Conservation (phyloP, 37 sponge, comb jelly and placozoan species). For the Diacarnus erythraeanus region DNA sequence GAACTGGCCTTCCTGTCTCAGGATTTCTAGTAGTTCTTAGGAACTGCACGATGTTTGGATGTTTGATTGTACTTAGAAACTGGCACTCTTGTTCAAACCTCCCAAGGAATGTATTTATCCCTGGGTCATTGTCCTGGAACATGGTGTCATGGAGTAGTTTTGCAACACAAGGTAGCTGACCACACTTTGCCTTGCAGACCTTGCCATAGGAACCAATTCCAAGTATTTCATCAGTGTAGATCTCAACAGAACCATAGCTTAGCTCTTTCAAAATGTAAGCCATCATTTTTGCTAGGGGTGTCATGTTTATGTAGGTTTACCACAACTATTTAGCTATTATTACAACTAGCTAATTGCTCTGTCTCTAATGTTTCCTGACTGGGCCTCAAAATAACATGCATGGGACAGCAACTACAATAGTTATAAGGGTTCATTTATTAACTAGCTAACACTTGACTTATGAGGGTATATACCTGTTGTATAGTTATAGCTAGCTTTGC, state of each 20-base stretch:
- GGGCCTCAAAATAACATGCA: too few species aligned
- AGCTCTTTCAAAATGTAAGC: background rate
- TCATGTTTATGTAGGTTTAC: background rate
- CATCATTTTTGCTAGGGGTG: background rate
- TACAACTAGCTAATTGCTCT: too few species aligned
- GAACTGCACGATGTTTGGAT: constrained; percentile 22
- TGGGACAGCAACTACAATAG: too few species aligned
- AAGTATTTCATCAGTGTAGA: background rate
- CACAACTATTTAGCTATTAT: too few species aligned
- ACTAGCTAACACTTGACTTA: too few species aligned
- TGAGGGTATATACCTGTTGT: too few species aligned
- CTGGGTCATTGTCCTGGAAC: background rate
- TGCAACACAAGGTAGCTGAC: constrained; percentile 9
- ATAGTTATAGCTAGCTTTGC: too few species aligned
- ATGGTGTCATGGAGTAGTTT: constrained; percentile 11
- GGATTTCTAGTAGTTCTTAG: background rate
- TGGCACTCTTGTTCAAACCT: constrained; percentile 14
- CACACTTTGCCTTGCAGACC: constrained; percentile 20
- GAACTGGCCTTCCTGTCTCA: background rate
- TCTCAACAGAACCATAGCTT: constrained; percentile 13
- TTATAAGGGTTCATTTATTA: too few species aligned
- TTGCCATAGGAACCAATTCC: constrained; percentile 24
- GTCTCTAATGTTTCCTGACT: too few species aligned
- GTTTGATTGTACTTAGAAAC: background rate
- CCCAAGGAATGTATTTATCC: background rate